Conservation (phyloP, 2,888 invertebrate species). For the Ceriagrion tenellum region DNA sequence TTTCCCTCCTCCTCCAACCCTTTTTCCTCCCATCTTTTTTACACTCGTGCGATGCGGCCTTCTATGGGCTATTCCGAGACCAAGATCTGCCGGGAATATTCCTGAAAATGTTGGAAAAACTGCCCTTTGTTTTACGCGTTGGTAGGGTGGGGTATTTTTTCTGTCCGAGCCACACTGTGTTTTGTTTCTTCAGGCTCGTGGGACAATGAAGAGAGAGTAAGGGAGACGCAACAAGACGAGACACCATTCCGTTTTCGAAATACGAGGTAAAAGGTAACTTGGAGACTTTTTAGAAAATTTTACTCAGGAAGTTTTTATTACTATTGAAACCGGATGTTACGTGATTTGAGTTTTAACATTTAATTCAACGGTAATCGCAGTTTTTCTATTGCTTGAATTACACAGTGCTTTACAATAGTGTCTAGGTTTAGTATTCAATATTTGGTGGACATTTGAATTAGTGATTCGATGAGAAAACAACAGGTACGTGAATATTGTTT, state of each 20-base stretch:
- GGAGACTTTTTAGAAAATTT: not conserved
- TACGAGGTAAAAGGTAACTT: not conserved
- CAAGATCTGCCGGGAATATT: conserved; percentile 48
- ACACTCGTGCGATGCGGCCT: conserved; percentile 49
- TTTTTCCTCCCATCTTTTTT: not conserved
- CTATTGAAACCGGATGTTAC: not conserved
- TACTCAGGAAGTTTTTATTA: not conserved
- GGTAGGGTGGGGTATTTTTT: not conserved
- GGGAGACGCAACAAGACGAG: not conserved
- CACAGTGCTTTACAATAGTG: not conserved
- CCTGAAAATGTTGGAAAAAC: conserved; percentile 36
- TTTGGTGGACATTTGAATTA: too few species aligned
- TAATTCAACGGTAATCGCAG: not conserved
- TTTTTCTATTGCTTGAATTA: too few species aligned
- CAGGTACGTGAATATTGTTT: too few species aligned
- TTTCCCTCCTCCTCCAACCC: not conserved
- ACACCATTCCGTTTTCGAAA: not conserved
- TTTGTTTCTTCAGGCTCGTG: not conserved
- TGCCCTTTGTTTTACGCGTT: conserved; percentile 43
- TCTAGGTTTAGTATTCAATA: too few species aligned
- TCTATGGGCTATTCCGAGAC: conserved; percentile 59
- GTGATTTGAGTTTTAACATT: not conserved
- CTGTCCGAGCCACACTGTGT: not conserved
- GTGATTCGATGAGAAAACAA: too few species aligned
- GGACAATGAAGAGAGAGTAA: not conserved